Conservation (phyloP, 2,797 vertebrate genomes). For the Eurystomus glaucurus region DNA sequence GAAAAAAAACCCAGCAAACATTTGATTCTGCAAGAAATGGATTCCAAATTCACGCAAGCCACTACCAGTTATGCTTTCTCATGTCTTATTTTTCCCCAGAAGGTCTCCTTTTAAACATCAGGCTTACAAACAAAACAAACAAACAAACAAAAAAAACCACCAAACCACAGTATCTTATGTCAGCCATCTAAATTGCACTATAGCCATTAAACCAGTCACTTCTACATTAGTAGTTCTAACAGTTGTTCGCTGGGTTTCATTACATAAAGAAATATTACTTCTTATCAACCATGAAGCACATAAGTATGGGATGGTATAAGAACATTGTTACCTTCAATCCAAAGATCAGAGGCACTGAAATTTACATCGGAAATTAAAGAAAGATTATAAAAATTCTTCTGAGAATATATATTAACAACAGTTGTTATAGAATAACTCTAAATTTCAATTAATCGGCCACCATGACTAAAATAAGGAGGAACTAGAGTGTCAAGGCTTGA, state of each 20-base stretch:
- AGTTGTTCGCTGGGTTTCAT: neutral
- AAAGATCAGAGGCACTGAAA: neutral
- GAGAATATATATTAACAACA: neutral
- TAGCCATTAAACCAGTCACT: neutral
- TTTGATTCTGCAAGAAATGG: neutral
- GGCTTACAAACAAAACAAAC: neutral
- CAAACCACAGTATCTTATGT: neutral
- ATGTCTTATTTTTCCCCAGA: neutral
- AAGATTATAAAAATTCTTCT: neutral
- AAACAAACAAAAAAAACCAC: too few species aligned
- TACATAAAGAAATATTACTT: neutral
- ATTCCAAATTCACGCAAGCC: neutral
- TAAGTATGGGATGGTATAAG: accelerated
- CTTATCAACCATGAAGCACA: neutral
- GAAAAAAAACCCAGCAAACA: accelerated
- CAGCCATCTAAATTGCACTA: neutral
- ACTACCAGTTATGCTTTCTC: accelerated
- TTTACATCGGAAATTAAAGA: neutral
- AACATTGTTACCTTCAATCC: neutral
- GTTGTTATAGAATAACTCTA: neutral
- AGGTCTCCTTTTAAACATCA: neutral
- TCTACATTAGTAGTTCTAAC: neutral
- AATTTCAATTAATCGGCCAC: neutral
- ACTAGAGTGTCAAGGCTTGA: neutral
- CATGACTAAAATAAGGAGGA: neutral